Percentiles rank a stretch among this genome's conserved stretches.
Conservation (phyloP, 2,797 vertebrate genomes). For the Hippopotamyrus pictus region DNA sequence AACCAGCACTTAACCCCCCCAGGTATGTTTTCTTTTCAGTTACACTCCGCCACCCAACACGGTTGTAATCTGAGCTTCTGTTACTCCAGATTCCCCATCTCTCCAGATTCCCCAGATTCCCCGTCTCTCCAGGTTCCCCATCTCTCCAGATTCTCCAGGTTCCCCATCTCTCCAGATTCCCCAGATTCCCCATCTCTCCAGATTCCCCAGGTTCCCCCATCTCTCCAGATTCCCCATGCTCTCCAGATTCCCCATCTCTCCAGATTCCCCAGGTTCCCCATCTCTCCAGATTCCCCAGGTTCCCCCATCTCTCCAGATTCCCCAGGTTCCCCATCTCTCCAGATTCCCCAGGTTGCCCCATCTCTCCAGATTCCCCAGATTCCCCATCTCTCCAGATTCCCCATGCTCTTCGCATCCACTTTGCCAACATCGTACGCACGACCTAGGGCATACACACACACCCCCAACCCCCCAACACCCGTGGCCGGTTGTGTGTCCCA, state of each 20-base stretch:
- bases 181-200: too few species aligned
- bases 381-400: background rate
- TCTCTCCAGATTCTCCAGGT: too few species aligned
- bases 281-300: background rate
- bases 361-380: background rate
- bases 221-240: background rate
- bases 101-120: background rate
- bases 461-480: background rate
- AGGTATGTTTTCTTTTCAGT: background rate
- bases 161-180: too few species aligned
- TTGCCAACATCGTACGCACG: background rate
- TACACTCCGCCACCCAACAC: background rate
- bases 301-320: background rate
- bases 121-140: too few species aligned
- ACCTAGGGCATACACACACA: background rate
- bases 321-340: background rate
- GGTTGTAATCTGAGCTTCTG: background rate
- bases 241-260: background rate
- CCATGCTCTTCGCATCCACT: background rate
- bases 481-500: background rate
- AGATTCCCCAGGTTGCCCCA: too few species aligned
- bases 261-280: background rate
- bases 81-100: background rate
- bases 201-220: too few species aligned
- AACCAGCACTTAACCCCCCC: background rate